Conservation (phyloP, 2,888 invertebrate genomes). For the Cryptosula pallasiana region DNA sequence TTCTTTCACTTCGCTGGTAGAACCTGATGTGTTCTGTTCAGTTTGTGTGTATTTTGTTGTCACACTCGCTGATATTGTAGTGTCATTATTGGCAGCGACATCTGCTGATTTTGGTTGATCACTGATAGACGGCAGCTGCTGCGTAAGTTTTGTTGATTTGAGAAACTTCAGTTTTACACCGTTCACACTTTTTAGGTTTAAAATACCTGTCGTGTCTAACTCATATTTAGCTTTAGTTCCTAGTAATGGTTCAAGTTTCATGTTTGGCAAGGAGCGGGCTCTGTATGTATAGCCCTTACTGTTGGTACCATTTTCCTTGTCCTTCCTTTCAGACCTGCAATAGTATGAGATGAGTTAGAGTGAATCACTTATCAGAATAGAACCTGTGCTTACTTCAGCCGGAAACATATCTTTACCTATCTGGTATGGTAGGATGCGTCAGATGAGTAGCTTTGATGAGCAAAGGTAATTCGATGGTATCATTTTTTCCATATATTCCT, state of each 20-base stretch:
- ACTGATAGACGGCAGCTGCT: not conserved
- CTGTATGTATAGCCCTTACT: not conserved
- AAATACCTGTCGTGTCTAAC: not conserved
- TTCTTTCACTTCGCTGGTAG: not conserved
- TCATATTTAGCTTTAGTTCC: slow-evolving; percentile 6
- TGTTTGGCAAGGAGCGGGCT: slow-evolving; percentile 4
- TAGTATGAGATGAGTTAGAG: too few species aligned
- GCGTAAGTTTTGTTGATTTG: not conserved
- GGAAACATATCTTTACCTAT: too few species aligned
- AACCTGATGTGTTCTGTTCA: not conserved
- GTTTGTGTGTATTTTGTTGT: not conserved
- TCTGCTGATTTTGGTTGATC: not conserved
- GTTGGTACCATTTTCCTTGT: not conserved
- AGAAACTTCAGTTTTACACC: slow-evolving; percentile 9
- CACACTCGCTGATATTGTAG: too few species aligned
- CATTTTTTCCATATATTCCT: not conserved
- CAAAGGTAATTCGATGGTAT: not conserved
- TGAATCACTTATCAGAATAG: too few species aligned
- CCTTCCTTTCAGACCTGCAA: not conserved
- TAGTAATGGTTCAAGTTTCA: slow-evolving; percentile 19
- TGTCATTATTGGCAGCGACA: not conserved
- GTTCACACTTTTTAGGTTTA: not conserved
- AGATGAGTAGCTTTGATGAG: slow-evolving; percentile 16
- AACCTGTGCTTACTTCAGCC: too few species aligned
- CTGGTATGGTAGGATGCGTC: not conserved